Percentiles rank a stretch among this genome's conserved stretches.
phyloP scores from a whole-genome alignment of 2,888 invertebrate species.

The Tanypteryx hageni region DNA sequence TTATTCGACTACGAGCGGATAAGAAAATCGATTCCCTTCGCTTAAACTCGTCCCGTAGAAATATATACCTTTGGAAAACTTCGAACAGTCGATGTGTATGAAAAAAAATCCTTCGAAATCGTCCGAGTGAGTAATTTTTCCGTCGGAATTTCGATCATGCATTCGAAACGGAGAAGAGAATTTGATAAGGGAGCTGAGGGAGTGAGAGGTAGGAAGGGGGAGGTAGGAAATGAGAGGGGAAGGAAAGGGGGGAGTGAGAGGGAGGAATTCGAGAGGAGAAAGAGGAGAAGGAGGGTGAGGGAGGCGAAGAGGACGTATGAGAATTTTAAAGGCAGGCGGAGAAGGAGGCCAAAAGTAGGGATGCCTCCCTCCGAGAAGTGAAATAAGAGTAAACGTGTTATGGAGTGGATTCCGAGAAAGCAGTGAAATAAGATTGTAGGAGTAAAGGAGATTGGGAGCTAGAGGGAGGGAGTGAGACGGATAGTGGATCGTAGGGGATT shows the following conservation, averaged over 20 bases:
- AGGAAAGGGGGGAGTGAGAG: background rate
- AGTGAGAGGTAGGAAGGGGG: background rate
- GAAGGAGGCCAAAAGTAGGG: too few relatives aligned
- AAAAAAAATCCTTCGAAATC: background rate
- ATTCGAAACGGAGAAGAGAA: background rate
- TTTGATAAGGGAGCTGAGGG: background rate
- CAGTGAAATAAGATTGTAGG: too few relatives aligned
- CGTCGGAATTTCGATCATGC: slow-evolving; percentile 31
- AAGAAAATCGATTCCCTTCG: background rate
- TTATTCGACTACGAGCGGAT: background rate
- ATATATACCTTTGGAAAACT: background rate
- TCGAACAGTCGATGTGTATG: background rate
- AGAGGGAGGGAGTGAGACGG: too few relatives aligned
- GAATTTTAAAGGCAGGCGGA: background rate
- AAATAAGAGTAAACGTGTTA: too few relatives aligned
- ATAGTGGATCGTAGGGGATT: too few relatives aligned
- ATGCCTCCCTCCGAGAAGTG: too few relatives aligned
- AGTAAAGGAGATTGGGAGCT: too few relatives aligned
- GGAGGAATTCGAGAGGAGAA: background rate
- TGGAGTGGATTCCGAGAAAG: too few relatives aligned
- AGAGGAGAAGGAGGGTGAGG: background rate
- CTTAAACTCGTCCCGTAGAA: background rate
- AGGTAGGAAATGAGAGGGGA: background rate
- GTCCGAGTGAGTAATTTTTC: slow-evolving; percentile 21
- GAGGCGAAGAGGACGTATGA: background rate